phyloP scores from a whole-genome alignment of 2,888 invertebrate species.

The Busseola fusca region DNA sequence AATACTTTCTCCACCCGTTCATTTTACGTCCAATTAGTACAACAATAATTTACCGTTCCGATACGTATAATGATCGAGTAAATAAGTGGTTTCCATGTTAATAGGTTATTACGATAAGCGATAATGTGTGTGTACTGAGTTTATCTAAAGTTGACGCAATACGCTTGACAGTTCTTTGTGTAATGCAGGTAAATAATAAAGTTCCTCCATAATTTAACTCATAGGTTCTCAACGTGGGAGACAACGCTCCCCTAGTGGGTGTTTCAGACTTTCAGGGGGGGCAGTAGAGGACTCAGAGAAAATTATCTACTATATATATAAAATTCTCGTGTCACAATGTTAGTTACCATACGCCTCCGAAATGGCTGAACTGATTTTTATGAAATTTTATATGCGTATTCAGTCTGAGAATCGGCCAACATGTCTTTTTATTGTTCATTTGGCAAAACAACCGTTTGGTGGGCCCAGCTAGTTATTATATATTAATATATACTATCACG shows the following conservation, averaged over 20 bases:
- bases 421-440: no score
- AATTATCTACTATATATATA: no score
- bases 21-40: neutral
- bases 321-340: no score
- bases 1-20: neutral
- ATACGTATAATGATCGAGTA: conserved; percentile 6
- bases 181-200: conserved; percentile 23
- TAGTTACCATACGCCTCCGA: no score
- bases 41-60: neutral
- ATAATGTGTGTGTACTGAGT: neutral
- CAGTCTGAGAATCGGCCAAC: no score
- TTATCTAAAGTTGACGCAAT: conserved; percentile 27
- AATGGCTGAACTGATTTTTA: no score
- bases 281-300: neutral
- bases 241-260: neutral
- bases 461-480: no score
- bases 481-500: no score
- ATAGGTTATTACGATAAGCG: conserved; percentile 13
- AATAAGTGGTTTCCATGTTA: conserved; percentile 3
- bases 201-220: neutral
- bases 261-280: neutral
- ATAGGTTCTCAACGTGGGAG: neutral
- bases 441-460: no score
- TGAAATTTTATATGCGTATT: no score
- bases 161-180: conserved; percentile 21